Base-by-base conservation (phyloP, 2,113 vertebrate species). In the Atlantisia rogersi region DNA sequence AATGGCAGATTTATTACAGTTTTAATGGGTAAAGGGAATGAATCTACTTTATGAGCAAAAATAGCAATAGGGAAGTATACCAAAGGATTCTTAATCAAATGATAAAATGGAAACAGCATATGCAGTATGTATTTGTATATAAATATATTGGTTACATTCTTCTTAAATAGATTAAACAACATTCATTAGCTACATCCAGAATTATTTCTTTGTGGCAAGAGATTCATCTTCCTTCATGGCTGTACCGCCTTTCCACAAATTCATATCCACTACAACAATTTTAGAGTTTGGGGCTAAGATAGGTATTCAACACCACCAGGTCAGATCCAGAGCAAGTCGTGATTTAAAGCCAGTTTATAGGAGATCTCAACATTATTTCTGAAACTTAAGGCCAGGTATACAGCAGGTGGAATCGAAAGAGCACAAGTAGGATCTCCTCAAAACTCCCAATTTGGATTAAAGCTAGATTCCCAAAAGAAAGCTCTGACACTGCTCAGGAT, bases 131-230 rank as follows among this genome's bases (percentile, higher is more conserved):
- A 82, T 71, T 91, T 81, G 52, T 83, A 76, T 89, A 96, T 90
- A 95, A 96, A 96, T 92, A 91, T 91, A 86, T 32, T 31, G 15
- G 32, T 82, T 96, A 93, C 90, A 92, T 94, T 95, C 73, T 89
- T 95, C 75, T 97, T 91, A 93, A 91, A 95, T 76, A 92, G 82
- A 87, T 84, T 44, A 92, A 93, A 94, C 25, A 82, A 94, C 89
- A 95, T 92, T 94, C 64, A 82, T 90, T 82, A 87, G 55, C 80
- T 94, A 94, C 74, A 85, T 79, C 74, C 63, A 82, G 18, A 92
- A 84, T 32, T 84, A 92, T 71, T 88, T 90, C 29, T 83, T 88
- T 63, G 25, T 77, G 40, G 37, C 67, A 92, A 91, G 40, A 94
- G 37, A 89, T 79, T 82, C 1, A 22, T 70, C 22, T 77, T 90